Evolutionary conservation across 2,113 vertebrate genomes (phyloP), one percentile per base, ranked within the genome.

Genomic region (Dermatemys mawii): DNA sequence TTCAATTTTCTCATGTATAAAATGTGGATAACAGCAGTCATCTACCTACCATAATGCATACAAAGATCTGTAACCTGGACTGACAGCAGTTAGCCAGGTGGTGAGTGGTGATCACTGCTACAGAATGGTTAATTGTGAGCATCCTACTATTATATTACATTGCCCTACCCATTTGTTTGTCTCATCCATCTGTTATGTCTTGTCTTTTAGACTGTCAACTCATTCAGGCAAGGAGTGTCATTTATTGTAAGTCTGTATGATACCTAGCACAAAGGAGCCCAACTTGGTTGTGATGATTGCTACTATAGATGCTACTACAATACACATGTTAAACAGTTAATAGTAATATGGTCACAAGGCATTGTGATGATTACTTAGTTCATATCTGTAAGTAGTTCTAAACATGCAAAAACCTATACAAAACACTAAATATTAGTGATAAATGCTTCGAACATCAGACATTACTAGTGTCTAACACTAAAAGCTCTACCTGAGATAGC

Each of bases 181-280:
- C 90, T 87, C 50, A 87, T 35, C 48, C 82, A 67, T 12, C 22
- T 84, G 51, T 8, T 55, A 73, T 44, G 38, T 88, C 44, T 60
- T 13, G 5, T 75, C 70, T 75, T 90, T 60, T 7, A 26, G 87
- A 78, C 8, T 83, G 78, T 67, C n/a, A 22, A 73, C 4, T 57
- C 27, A 84, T 5, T 48, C 50, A 29, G 2, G 1, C 9, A 7
- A 6, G 2, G 7, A 11, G 0, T n/a, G 38, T 22, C 27, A 44
- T 57, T 83, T 29, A 63, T 6, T 70, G 9, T 50, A 41, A 17
- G 41, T 1, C 4, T 75, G 7, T 83, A 63, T 3, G 38, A n/a
- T 16, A 16, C 24, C 48, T 79, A 27, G 27, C 83, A 46, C 24
- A 79, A 89, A 4, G 60, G 8, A 49, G 55, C 11, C 17, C 60